phyloP scores from a whole-genome alignment of 2,888 invertebrate species.

The Clepsis dumicolana region DNA sequence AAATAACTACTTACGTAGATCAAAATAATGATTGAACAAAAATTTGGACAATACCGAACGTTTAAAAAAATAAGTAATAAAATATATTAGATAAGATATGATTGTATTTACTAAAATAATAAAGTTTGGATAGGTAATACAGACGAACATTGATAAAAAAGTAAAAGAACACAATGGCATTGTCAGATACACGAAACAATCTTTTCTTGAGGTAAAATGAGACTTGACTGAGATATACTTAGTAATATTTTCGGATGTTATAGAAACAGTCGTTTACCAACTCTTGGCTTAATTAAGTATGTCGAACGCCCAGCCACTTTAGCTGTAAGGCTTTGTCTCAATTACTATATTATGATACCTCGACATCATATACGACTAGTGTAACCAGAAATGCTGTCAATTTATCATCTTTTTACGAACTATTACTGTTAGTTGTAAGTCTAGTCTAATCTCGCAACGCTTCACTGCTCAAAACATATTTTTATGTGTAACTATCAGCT shows the following conservation, averaged over 20 bases:
- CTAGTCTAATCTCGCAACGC: slow-evolving; percentile 60
- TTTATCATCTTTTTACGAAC: slow-evolving; percentile 78
- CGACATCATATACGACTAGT: slow-evolving; percentile 71
- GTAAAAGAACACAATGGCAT: background rate
- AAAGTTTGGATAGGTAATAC: background rate
- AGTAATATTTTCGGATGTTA: too few relatives aligned
- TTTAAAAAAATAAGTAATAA: background rate
- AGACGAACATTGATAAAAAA: background rate
- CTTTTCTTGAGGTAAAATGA: background rate
- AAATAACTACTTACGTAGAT: background rate
- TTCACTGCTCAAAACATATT: slow-evolving; percentile 64
- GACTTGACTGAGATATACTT: too few relatives aligned
- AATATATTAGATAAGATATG: too few relatives aligned
- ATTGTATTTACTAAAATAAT: too few relatives aligned
- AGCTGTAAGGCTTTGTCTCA: slow-evolving; percentile 76
- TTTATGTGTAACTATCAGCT: slow-evolving; percentile 38
- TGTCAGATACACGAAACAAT: too few relatives aligned
- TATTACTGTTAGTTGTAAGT: slow-evolving; percentile 69
- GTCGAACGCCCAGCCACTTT: slow-evolving; percentile 64
- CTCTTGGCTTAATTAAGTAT: slow-evolving; percentile 42
- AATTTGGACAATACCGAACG: background rate
- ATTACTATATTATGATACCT: slow-evolving; percentile 65
- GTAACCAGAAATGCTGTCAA: slow-evolving; percentile 80
- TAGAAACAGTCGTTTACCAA: background rate
- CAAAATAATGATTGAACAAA: background rate